Base-by-base conservation (phyloP, 2,888 invertebrate species). In the Phorcus lineatus region DNA sequence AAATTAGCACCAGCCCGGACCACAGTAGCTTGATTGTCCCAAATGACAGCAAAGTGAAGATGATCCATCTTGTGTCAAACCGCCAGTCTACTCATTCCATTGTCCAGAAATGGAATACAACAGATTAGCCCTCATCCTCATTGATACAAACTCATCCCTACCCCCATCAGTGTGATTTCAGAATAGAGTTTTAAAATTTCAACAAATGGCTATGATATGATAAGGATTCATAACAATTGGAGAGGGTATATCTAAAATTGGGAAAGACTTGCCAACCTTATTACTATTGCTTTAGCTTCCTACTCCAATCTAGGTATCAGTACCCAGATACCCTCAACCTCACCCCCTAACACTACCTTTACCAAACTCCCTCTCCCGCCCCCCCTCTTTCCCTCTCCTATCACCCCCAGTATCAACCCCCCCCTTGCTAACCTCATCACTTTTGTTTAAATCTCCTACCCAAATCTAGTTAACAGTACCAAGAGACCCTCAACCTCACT, bases 1-100 rank as follows among this genome's bases (percentile, higher is more conserved):
- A 70, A 70, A 36, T 70, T 70, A 31, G 19, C 70, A 70, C 70
- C 70, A 17, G 19, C 36, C 70, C 70, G n/a, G 31, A 17, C 40
- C 40, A 70, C 70, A 70, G 19, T 40, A 36, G 40, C 40, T 31
- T 70, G 70, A 36, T 70, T 70, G 70, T 70, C 70, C 70, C 70
- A 17, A 19, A 70, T 70, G 70, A 70, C 70, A 70, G 70, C 28
- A 36, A 13, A 19, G 36, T 31, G n/a, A n/a, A 70, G 70, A 19
- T 70, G 70, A 70, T 70, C 70, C 70, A 17, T 31, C 40, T 31
- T 13, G 31, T 36, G 36, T 36, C 40, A 31, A 70, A 36, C 16
- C 9, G 3, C 40, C 31, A 36, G 70, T n/a, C 70, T 70, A 36
- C 70, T 70, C 70, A 31, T 9, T 19, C 36, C 40, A 70, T 70